phyloP scores from a whole-genome alignment of 2,113 vertebrate genomes.

The Microcebus tavaratra region DNA sequence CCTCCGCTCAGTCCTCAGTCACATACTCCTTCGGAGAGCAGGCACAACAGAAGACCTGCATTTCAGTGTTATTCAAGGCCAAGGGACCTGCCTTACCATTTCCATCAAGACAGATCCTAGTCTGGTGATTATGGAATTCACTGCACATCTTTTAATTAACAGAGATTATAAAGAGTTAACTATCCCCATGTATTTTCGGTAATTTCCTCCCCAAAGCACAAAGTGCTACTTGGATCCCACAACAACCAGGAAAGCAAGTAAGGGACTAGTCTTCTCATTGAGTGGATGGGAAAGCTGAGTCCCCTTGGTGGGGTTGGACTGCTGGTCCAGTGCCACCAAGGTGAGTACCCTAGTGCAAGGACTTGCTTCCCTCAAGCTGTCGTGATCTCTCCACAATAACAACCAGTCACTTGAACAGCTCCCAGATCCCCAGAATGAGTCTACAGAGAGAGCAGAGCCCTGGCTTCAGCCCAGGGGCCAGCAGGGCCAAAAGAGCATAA shows the following conservation, averaged over 20 bases:
- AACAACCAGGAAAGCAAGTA: background rate
- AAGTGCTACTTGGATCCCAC: background rate
- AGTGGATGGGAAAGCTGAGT: background rate
- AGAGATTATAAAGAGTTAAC: background rate
- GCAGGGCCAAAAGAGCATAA: background rate
- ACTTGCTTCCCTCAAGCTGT: background rate
- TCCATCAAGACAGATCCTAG: background rate
- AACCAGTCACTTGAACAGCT: background rate
- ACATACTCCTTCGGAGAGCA: background rate
- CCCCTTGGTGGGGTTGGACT: background rate
- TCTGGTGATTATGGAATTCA: background rate
- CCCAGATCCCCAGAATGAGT: no score
- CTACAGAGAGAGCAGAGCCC: background rate
- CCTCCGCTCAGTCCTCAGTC: background rate
- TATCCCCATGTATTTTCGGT: background rate
- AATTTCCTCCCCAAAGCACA: background rate
- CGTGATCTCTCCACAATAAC: background rate
- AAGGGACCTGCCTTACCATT: background rate
- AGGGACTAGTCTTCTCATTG: background rate
- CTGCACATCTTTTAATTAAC: background rate
- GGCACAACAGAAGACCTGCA: background rate
- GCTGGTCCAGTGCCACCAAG: background rate
- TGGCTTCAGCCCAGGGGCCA: background rate
- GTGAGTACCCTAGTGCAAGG: no score
- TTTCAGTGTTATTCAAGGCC: background rate